Evolutionary conservation across 2,113 vertebrate genomes (phyloP).

Genomic region (Suricata suricatta): DNA sequence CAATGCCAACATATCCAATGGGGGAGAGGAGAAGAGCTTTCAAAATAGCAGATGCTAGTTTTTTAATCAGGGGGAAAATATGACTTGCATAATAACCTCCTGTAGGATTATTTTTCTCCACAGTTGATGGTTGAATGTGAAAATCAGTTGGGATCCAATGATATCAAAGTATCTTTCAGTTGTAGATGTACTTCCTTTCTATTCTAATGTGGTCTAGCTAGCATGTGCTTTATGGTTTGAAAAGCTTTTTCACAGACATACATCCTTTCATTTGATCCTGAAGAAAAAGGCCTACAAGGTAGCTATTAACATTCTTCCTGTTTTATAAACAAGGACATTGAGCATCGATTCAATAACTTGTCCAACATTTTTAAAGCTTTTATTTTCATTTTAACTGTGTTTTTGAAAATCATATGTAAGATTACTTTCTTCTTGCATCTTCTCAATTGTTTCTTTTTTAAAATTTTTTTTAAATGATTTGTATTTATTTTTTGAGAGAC

Average conservation of each 20-base stretch:
- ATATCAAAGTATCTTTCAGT: neutral
- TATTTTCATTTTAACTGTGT: neutral
- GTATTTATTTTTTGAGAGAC: too few relatives aligned
- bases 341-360: neutral
- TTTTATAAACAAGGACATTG: neutral
- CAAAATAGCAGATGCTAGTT: neutral
- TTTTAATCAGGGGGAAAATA: constrained; percentile 1
- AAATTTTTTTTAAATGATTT: too few relatives aligned
- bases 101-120: neutral
- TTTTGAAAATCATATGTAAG: neutral
- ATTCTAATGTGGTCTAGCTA: neutral
- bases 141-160: neutral
- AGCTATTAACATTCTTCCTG: neutral
- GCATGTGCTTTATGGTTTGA: neutral
- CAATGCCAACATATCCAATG: neutral
- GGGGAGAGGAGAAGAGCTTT: neutral
- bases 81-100: neutral
- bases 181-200: neutral
- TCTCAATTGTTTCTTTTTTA: neutral
- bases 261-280: neutral
- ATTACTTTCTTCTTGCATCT: neutral
- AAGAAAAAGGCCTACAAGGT: neutral
- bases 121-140: neutral
- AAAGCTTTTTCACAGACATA: neutral
- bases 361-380: neutral